Base-by-base conservation (phyloP, 2,797 vertebrate genomes). In the Champsocephalus gunnari region DNA sequence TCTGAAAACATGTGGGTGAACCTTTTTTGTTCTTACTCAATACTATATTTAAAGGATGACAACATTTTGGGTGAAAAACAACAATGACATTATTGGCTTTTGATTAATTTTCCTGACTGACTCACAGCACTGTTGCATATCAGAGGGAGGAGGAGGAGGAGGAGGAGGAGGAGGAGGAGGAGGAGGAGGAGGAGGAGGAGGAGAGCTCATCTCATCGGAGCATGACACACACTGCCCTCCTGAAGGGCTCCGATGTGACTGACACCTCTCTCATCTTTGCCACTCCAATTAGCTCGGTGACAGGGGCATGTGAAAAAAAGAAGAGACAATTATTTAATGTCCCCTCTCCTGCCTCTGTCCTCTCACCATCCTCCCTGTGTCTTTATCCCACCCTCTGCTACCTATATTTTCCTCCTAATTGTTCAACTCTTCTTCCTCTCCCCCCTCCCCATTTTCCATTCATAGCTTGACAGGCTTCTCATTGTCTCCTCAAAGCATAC, bases 251-350 rank as follows among this genome's bases (percentile, higher is more conserved):
- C 12, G 66, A 78, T 71, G 82, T 91, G 89, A 89, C 78, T 87
- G 92, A 92, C 89, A 88, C 82, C 73, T 72, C 68, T 88, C 77
- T 81, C 83, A 73, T 83, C 73, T 74, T 79, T 77, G 66, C 73
- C 76, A 78, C 80, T 91, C 87, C 91, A 94, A 93, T 93, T 91
- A 93, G 78, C 84, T 87, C 53, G 53, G 80, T 89, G 92, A 92
- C 89, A 89, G 90, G 88, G 84, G 88, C 79, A 71, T 84, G 83
- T 58, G 56, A 79, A 71, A 75, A 81, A 86, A 83, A 38, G 28
- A 28, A 10, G 58, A 87, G 85, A 89, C 87, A 86, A 92, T 93
- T 89, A 92, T 92, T 94, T 85, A 83, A 75, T 13, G 2, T 64
- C 73, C 59, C 76, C 59, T 49, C 44, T 17, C 60, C 69, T 34